Evolutionary conservation across 2,888 invertebrate genomes (phyloP).

Genomic region (Cactoblastis cactorum): DNA sequence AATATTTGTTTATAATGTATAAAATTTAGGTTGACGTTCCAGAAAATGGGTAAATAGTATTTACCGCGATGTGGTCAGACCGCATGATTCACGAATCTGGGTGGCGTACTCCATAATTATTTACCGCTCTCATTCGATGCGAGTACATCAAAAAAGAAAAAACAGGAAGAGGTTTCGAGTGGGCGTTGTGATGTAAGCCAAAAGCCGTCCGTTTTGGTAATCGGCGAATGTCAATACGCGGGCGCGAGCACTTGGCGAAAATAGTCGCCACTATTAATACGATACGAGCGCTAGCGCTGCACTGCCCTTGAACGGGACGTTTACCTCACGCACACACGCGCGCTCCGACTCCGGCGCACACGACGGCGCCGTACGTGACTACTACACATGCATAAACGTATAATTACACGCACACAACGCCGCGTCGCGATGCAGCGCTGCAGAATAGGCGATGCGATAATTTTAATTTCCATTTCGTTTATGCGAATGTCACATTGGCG

Average conservation of each 20-base stretch:
- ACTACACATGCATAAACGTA: constrained; percentile 18
- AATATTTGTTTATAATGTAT: constrained; percentile 1
- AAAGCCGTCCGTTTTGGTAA: constrained; percentile 47
- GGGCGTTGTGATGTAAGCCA: constrained; percentile 47
- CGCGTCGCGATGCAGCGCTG: constrained; percentile 61
- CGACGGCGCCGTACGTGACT: constrained; percentile 18
- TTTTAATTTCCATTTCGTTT: constrained; percentile 72
- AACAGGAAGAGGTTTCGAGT: constrained; percentile 30
- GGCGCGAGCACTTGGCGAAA: constrained; percentile 51
- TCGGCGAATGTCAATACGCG: constrained; percentile 72
- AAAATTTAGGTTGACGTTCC: constrained; percentile 8
- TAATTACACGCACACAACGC: constrained; percentile 33
- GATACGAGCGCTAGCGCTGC: constrained; percentile 70
- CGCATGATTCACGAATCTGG: constrained; percentile 15
- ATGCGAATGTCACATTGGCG: constrained; percentile 53
- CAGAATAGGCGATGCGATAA: constrained; percentile 60
- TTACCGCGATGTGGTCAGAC: constrained; percentile 12
- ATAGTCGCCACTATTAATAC: constrained; percentile 78
- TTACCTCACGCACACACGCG: constrained; percentile 70
- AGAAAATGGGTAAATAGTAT: constrained; percentile 23
- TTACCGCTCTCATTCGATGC: neutral
- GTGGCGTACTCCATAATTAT: neutral
- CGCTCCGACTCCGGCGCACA: constrained; percentile 36
- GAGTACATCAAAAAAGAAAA: constrained; percentile 16
- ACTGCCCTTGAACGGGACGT: constrained; percentile 77